Evolutionary conservation across 2,888 invertebrate species (phyloP), one percentile per base, ranked within the genome.

Genomic region (Lithodes maja): DNA sequence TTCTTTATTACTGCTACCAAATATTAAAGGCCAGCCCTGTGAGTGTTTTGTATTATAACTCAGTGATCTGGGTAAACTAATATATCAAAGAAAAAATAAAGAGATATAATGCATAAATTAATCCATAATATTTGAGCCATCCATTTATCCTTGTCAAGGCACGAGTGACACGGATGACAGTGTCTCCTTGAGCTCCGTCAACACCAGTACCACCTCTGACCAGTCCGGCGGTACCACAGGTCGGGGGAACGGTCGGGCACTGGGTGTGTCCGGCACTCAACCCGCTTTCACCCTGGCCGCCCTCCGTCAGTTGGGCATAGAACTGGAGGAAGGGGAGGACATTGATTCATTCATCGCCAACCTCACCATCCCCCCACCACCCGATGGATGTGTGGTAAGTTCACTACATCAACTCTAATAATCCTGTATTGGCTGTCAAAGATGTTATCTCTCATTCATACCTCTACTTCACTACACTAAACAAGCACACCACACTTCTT

Each of bases 331-430:
- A 1, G 91, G 89, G 15, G 92, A 90, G 69, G 97, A 97, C 93
- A 94, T 98, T 92, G 98, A 98, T 93, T 96, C 96, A 92, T 97
- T 98, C 94, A 95, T 98, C 92, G 97, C 97, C 2, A 97, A 96
- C 92, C 96, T 97, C 68, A 96, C 96, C 3, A 96, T 98, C 91
- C 97, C 96, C 74, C 97, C 98, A 15, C 97, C 98, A 0, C 94
- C 94, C 3, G 88, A 91, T 49, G 90, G 92, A 53, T 84, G 69
- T 77, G 87, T 79, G 33, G n/a, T n/a, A n/a, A n/a, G n/a, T n/a
- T n/a, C n/a, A n/a, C n/a, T n/a, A n/a, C n/a, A n/a, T n/a, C n/a
- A n/a, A n/a, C n/a, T n/a, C n/a, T n/a, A n/a, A n/a, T n/a, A n/a
- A n/a, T n/a, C n/a, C n/a, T n/a, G n/a, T n/a, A n/a, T n/a, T n/a